Percentiles rank a stretch among this genome's conserved stretches.
phyloP scores from a whole-genome alignment of 2,113 vertebrate genomes.

The Saguinus imperator region DNA sequence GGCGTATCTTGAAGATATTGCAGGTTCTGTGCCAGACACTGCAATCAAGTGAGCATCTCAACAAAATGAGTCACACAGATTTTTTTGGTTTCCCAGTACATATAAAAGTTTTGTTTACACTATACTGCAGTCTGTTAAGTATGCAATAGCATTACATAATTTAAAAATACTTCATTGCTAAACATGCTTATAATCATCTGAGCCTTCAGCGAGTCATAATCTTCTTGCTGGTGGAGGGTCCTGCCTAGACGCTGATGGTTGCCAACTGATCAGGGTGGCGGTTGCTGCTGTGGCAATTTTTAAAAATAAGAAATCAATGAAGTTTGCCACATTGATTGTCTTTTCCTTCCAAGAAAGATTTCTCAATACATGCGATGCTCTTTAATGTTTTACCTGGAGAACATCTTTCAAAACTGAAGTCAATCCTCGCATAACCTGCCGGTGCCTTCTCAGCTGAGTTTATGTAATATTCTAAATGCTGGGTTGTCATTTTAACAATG shows the following conservation, averaged over 20 bases:
- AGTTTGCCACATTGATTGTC: background rate
- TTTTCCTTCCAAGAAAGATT: background rate
- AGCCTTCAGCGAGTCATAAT: no score
- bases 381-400: background rate
- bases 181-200: background rate
- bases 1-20: background rate
- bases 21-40: background rate
- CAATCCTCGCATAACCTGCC: background rate
- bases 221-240: background rate
- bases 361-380: no score
- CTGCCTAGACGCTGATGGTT: background rate
- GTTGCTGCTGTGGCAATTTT: background rate
- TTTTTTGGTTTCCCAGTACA: no score
- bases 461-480: no score
- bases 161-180: no score
- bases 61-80: no score
- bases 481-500: no score
- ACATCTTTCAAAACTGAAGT: background rate
- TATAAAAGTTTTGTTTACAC: no score
- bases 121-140: no score
- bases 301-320: no score
- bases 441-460: background rate
- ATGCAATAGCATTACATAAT: no score
- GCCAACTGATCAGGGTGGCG: background rate
- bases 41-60: no score